phyloP scores from a whole-genome alignment of 2,888 invertebrate genomes.

The Neoaliturus tenellus region DNA sequence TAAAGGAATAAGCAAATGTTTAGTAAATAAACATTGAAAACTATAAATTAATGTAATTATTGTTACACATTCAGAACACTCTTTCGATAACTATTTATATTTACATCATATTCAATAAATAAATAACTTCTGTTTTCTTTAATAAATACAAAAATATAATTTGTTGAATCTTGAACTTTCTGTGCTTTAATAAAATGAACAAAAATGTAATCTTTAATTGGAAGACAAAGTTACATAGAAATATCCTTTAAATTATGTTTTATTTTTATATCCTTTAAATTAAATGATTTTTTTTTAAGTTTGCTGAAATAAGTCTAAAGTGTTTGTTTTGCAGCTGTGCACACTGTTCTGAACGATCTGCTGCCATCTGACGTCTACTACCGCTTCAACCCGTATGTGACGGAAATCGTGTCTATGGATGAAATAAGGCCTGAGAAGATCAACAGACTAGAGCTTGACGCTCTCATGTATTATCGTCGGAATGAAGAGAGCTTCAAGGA shows the following conservation, averaged over 20 bases:
- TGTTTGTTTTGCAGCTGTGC: slow-evolving; percentile 80
- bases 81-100: too few relatives aligned
- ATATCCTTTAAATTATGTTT: neutral
- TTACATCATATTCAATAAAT: too few relatives aligned
- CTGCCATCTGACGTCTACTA: slow-evolving; percentile 85
- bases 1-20: too few relatives aligned
- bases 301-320: too few relatives aligned
- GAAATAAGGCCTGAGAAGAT: slow-evolving; percentile 86
- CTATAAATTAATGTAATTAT: too few relatives aligned
- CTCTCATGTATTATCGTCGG: slow-evolving; percentile 85
- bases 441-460: slow-evolving; percentile 83
- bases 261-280: too few relatives aligned
- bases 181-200: neutral
- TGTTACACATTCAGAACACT: too few relatives aligned
- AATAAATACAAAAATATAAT: too few relatives aligned
- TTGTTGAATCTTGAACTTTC: too few relatives aligned
- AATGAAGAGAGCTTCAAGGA: slow-evolving; percentile 87
- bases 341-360: slow-evolving; percentile 84
- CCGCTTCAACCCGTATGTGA: slow-evolving; percentile 92
- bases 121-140: too few relatives aligned
- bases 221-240: neutral
- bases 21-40: too few relatives aligned
- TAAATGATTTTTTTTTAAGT: too few relatives aligned
- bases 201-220: neutral
- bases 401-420: slow-evolving; percentile 86